These are phyloP conservation scores for Drosophila burlai DNA, from an alignment of 1,140 invertebrate genomes.

Conservation along the genomic window DNA sequence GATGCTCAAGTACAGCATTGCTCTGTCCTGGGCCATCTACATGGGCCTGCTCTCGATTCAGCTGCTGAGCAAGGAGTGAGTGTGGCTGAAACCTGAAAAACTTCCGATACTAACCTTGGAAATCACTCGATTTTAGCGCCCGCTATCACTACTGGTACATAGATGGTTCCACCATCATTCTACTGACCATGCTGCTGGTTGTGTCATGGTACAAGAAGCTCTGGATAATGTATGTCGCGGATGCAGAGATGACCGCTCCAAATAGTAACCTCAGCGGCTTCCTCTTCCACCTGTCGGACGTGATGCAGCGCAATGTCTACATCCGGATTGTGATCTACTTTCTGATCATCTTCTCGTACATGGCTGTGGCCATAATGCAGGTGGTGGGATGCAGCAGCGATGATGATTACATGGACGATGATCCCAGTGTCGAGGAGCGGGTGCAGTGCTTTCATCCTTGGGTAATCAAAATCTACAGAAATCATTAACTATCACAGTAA, in stretches of 20 bases:
- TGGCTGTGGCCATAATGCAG: slow-evolving; percentile 89
- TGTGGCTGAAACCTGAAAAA: not conserved
- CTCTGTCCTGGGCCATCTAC: slow-evolving; percentile 68
- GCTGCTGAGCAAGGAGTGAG: slow-evolving; percentile 71
- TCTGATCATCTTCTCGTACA: slow-evolving; percentile 88
- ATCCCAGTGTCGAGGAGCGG: slow-evolving; percentile 28
- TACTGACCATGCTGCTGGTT: slow-evolving; percentile 80
- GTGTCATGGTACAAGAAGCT: slow-evolving; percentile 85
- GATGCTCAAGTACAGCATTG: slow-evolving; percentile 84
- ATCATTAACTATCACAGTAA: not conserved
- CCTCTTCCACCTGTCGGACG: slow-evolving; percentile 86
- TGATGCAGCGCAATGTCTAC: slow-evolving; percentile 88
- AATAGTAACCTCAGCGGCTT: slow-evolving; percentile 78
- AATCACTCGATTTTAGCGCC: slow-evolving; percentile 13
- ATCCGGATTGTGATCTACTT: slow-evolving; percentile 89
- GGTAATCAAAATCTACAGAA: slow-evolving; percentile 86
- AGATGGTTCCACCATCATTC: slow-evolving; percentile 63
- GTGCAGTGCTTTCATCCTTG: slow-evolving; percentile 88
- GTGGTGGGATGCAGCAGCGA: slow-evolving; percentile 85
- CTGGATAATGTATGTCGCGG: slow-evolving; percentile 80
- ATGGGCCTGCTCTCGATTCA: slow-evolving; percentile 74
- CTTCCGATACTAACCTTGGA: not conserved
- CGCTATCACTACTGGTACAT: slow-evolving; percentile 67
- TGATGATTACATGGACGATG: slow-evolving; percentile 4
- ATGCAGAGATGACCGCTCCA: slow-evolving; percentile 61